Percentiles rank a stretch among this genome's conserved stretches.
phyloP scores from a whole-genome alignment of 2,113 vertebrate genomes.

The Ophiodon elongatus region DNA sequence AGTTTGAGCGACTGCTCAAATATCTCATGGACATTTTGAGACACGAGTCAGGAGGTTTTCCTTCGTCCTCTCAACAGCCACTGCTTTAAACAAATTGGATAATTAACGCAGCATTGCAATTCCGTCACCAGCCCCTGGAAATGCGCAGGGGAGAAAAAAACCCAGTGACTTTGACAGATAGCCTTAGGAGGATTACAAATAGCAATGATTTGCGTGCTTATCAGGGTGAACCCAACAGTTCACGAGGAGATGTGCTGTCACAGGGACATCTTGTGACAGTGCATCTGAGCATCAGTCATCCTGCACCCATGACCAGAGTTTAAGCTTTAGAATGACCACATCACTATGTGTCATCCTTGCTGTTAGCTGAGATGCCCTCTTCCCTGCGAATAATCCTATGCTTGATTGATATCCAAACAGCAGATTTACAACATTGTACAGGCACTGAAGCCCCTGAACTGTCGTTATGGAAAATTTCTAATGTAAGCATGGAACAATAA shows the following conservation, averaged over 20 bases:
- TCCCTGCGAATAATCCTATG: conserved; percentile 41
- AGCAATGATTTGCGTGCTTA: conserved; percentile 36
- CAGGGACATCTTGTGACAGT: conserved; percentile 45
- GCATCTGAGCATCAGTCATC: conserved; percentile 41
- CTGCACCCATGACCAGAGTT: conserved; percentile 24
- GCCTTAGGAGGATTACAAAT: conserved; percentile 78
- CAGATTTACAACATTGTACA: conserved; percentile 38
- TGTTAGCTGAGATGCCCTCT: conserved; percentile 31
- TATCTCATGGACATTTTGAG: conserved; percentile 46
- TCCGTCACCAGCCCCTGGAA: conserved; percentile 52
- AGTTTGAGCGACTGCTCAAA: conserved; percentile 59
- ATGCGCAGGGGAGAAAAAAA: conserved; percentile 54
- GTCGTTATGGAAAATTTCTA: conserved; percentile 14
- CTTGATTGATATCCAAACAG: conserved; percentile 52
- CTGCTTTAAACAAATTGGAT: conserved; percentile 70
- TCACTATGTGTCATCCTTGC: conserved; percentile 50
- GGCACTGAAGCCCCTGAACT: conserved; percentile 31
- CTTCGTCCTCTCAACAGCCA: conserved; percentile 44
- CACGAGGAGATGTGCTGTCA: conserved; percentile 61
- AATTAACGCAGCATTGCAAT: conserved; percentile 72
- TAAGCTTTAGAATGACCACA: conserved; percentile 52
- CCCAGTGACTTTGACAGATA: conserved; percentile 73
- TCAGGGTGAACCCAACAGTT: conserved; percentile 44
- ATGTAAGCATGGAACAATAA: conserved; percentile 23
- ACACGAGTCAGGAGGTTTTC: conserved; percentile 39